phyloP scores from a whole-genome alignment of 2,113 vertebrate species.

The Sinocyclocheilus grahami region DNA sequence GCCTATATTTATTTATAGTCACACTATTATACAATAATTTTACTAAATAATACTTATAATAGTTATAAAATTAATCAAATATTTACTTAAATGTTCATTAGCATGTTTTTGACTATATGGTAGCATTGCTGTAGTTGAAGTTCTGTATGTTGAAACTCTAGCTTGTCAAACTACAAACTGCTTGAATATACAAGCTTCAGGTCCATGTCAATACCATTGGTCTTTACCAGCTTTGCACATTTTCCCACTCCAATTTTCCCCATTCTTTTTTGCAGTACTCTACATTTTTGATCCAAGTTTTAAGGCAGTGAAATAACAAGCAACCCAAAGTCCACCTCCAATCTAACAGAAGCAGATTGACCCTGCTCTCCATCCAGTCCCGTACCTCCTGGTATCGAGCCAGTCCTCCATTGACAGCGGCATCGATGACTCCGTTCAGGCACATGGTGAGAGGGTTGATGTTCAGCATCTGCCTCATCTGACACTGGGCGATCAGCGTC shows the following conservation, averaged over 20 bases:
- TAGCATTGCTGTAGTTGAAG: too few species aligned
- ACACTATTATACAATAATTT: too few species aligned
- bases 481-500: constrained; percentile 95
- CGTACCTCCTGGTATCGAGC: constrained; percentile 97
- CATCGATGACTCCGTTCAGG: constrained; percentile 97
- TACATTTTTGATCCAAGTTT: not conserved
- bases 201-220: not conserved
- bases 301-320: not conserved
- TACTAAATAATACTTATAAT: too few species aligned
- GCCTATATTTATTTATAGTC: not conserved
- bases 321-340: not conserved
- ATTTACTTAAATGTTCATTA: too few species aligned
- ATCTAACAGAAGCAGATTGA: not conserved
- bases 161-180: not conserved
- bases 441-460: constrained; percentile 99
- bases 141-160: too few species aligned
- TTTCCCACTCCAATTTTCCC: too few species aligned
- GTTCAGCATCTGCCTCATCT: constrained; percentile 93
- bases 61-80: too few species aligned
- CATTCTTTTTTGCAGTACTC: not conserved
- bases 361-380: not conserved
- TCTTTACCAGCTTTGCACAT: not conserved
- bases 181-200: not conserved
- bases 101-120: too few species aligned
- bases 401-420: constrained; percentile 95